Evolutionary conservation across 2,113 vertebrate genomes (phyloP).

Genomic region (Pygoscelis antarcticus): DNA sequence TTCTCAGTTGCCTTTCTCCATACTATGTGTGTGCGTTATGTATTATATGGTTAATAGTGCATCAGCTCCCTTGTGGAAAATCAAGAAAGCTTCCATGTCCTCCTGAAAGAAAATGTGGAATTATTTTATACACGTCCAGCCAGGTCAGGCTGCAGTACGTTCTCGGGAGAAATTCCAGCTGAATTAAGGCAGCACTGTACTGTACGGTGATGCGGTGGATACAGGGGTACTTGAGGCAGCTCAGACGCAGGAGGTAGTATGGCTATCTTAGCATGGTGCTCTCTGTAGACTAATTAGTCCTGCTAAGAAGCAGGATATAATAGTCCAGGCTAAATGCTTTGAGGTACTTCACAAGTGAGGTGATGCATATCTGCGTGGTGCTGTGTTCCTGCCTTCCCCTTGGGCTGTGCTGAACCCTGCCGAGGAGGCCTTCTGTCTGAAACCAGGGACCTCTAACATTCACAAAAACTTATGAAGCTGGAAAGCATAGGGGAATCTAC

Average conservation of each 20-base stretch:
- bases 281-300: conserved; percentile 36
- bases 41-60: conserved; percentile 24
- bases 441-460: not conserved
- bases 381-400: not conserved
- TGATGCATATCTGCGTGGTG: not conserved
- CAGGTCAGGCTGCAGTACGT: not conserved
- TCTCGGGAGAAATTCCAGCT: not conserved
- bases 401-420: not conserved
- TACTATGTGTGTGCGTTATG: conserved; percentile 5
- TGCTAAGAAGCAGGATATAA: not conserved
- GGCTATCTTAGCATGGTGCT: not conserved
- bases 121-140: conserved; percentile 27
- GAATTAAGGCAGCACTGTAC: not conserved
- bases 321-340: not conserved
- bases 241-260: not conserved
- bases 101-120: not conserved
- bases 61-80: conserved; percentile 17
- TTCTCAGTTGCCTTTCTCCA: conserved; percentile 4
- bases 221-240: not conserved
- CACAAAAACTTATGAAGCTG: not conserved
- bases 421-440: not conserved
- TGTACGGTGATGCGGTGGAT: not conserved
- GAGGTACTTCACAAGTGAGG: not conserved
- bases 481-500: not conserved
- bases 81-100: not conserved